Evolutionary conservation across 2,113 vertebrate species (phyloP).

Genomic region (Scomber scombrus): DNA sequence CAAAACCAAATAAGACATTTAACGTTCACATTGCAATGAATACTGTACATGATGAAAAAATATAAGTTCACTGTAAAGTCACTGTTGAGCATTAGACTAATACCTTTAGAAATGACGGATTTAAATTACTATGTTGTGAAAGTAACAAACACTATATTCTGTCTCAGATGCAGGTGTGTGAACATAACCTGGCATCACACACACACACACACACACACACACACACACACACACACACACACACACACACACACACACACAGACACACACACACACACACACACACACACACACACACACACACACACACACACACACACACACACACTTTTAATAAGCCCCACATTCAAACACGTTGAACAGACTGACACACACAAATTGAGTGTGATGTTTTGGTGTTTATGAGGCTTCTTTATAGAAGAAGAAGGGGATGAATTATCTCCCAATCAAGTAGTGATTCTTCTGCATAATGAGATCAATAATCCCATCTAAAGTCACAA

Average conservation of each 20-base stretch:
- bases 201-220: no score
- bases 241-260: no score
- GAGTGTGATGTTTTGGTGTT: slow-evolving; percentile 48
- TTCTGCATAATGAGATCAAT: slow-evolving; percentile 58
- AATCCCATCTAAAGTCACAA: slow-evolving; percentile 43
- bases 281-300: not conserved
- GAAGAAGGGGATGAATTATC: slow-evolving; percentile 40
- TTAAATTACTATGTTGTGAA: not conserved
- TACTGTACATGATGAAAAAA: not conserved
- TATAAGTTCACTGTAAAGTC: slow-evolving; percentile 8
- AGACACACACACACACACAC: not conserved
- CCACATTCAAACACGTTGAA: slow-evolving; percentile 3
- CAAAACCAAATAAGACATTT: not conserved
- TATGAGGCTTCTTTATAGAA: slow-evolving; percentile 4
- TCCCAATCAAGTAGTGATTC: slow-evolving; percentile 60
- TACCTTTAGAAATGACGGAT: not conserved
- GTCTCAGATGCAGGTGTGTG: slow-evolving; percentile 1
- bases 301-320: not conserved
- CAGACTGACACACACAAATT: not conserved
- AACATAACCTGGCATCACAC: not conserved
- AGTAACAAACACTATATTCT: slow-evolving; percentile 1
- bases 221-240: no score
- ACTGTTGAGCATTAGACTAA: not conserved
- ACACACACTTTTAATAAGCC: not conserved
- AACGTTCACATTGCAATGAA: not conserved